Conservation (phyloP, 2,888 invertebrate species). For the Chorisops tibialis region DNA sequence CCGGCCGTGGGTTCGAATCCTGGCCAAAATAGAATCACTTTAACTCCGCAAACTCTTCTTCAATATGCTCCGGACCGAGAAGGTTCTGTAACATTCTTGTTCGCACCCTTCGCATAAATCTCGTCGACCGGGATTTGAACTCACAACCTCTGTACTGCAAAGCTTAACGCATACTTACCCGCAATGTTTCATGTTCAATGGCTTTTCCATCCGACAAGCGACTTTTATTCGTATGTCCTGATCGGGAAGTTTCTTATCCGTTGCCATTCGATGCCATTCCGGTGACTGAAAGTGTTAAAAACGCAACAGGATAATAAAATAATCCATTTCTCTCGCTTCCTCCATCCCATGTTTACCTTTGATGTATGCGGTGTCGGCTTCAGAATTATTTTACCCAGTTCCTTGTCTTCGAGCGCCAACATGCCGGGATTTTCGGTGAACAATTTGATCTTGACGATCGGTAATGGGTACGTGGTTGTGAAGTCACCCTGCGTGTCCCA, state of each 20-base stretch:
- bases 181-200: conserved; percentile 98
- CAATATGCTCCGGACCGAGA: no score
- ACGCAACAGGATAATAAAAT: background rate
- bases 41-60: no score
- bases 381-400: conserved; percentile 88
- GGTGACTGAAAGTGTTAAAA: conserved; percentile 64
- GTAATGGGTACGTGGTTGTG: conserved; percentile 94
- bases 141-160: no score
- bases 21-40: no score
- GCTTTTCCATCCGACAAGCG: conserved; percentile 97
- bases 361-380: conserved; percentile 84
- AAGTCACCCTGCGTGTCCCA: conserved; percentile 99
- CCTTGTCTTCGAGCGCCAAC: conserved; percentile 97
- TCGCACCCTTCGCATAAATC: no score
- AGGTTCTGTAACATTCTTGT: no score
- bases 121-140: no score
- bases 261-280: conserved; percentile 98
- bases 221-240: conserved; percentile 96
- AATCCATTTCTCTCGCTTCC: no score
- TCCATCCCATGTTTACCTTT: conserved; percentile 61
- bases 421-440: conserved; percentile 98
- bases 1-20: no score
- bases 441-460: conserved; percentile 94
- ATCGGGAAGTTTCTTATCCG: conserved; percentile 91
- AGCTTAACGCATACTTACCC: conserved; percentile 69